A percentile compares a stretch with the other conserved stretches of the same genome.
phyloP scores from a whole-genome alignment of 2,113 vertebrate species.

The Nesogale talazaci region DNA sequence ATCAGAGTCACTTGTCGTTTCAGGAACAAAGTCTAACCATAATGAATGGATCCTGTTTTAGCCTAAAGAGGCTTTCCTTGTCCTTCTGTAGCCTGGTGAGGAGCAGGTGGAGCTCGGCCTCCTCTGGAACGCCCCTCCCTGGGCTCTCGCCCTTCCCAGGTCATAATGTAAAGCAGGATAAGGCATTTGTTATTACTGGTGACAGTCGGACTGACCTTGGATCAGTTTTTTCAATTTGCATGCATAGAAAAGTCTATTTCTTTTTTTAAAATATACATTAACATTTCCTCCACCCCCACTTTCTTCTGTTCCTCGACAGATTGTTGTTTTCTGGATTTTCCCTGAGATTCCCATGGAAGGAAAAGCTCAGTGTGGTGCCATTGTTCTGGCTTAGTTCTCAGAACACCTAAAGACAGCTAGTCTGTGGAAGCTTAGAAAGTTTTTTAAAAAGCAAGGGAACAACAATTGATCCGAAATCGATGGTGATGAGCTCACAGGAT shows the following conservation, averaged over 20 bases:
- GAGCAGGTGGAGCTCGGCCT: neutral
- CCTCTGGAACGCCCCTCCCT: neutral
- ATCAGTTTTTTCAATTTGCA: neutral
- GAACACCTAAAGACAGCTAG: neutral
- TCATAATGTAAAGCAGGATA: neutral
- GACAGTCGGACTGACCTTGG: too few species aligned
- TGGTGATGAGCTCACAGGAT: too few species aligned
- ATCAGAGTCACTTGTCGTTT: neutral
- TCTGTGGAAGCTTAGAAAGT: neutral
- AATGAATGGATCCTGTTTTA: neutral
- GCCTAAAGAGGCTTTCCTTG: neutral
- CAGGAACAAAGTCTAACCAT: neutral
- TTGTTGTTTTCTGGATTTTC: too few species aligned
- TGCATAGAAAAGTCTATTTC: neutral
- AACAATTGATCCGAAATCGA: too few species aligned
- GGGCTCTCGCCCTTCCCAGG: neutral
- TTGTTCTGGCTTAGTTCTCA: neutral
- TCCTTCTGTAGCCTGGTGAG: neutral
- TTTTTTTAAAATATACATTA: neutral
- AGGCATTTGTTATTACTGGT: neutral
- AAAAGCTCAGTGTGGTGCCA: neutral
- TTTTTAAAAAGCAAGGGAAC: too few species aligned
- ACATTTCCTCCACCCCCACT: neutral
- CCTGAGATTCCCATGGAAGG: neutral
- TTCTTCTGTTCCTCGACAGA: neutral